Evolutionary conservation across 2,113 vertebrate genomes (phyloP).

Genomic region (Phylloscopus trochiloides): DNA sequence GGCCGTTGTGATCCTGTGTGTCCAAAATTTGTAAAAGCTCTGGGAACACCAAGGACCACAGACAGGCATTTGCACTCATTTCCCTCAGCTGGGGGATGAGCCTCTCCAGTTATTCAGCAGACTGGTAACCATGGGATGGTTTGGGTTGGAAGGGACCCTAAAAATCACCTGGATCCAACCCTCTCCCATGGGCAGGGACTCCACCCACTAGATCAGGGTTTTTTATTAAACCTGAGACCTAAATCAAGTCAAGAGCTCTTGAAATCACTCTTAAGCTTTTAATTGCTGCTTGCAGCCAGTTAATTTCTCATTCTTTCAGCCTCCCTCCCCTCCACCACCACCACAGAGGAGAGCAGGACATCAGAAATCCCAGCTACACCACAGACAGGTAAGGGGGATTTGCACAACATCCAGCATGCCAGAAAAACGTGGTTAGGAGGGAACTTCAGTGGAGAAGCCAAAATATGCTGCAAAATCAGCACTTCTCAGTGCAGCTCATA

Average conservation of each 20-base stretch:
- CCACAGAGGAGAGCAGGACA: background rate
- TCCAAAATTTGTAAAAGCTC: background rate
- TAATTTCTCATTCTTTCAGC: background rate
- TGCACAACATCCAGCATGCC: background rate
- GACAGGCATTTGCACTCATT: background rate
- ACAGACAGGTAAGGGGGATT: background rate
- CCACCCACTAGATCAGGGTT: background rate
- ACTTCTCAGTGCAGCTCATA: background rate
- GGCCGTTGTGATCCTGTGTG: background rate
- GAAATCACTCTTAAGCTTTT: background rate
- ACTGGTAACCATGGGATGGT: background rate
- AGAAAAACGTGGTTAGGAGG: fast-evolving
- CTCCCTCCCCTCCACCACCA: background rate
- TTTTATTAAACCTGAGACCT: background rate
- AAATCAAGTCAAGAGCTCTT: background rate
- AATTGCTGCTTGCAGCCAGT: background rate
- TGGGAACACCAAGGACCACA: background rate
- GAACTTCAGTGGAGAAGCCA: background rate
- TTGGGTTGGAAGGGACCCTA: background rate
- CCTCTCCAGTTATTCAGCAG: background rate
- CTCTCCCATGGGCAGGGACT: background rate
- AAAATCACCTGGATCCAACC: background rate
- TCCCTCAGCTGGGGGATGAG: background rate
- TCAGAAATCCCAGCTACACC: fast-evolving
- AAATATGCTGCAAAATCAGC: background rate